phyloP scores from a whole-genome alignment of 2,113 vertebrate genomes.

The Mustelus asterias region DNA sequence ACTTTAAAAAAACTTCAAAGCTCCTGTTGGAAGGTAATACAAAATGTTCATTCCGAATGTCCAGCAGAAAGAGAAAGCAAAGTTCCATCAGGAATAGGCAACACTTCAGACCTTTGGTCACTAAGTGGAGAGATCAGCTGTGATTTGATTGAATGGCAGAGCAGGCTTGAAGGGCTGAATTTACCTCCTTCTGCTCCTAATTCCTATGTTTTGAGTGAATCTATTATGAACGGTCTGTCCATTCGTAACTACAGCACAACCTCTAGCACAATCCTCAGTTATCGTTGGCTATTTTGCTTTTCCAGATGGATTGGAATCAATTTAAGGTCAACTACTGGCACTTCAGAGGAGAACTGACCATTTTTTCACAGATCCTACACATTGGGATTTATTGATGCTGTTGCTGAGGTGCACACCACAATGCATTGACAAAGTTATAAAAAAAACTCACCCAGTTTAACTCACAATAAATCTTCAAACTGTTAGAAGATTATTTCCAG shows the following conservation, averaged over 20 bases:
- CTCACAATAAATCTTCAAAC: not conserved
- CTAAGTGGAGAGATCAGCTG: not conserved
- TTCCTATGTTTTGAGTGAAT: too few species aligned
- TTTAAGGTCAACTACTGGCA: not conserved
- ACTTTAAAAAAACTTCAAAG: not conserved
- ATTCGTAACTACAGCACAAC: not conserved
- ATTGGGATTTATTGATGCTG: not conserved
- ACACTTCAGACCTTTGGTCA: not conserved
- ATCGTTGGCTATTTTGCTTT: not conserved
- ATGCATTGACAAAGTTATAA: not conserved
- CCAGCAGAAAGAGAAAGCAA: not conserved
- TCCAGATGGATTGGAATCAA: not conserved
- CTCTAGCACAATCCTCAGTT: not conserved
- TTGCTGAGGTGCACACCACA: not conserved
- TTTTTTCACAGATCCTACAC: not conserved
- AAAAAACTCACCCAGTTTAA: not conserved
- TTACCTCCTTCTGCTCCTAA: too few species aligned
- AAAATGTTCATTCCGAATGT: not conserved
- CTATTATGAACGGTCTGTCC: not conserved
- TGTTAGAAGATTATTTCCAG: not conserved
- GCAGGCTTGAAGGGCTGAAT: too few species aligned
- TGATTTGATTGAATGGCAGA: too few species aligned
- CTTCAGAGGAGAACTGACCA: not conserved
- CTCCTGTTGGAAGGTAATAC: not conserved
- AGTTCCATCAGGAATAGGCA: not conserved